Evolutionary conservation across 2,797 vertebrate genomes (phyloP), one percentile per base, ranked within the genome.

Genomic region (Cetoscarus ocellatus): DNA sequence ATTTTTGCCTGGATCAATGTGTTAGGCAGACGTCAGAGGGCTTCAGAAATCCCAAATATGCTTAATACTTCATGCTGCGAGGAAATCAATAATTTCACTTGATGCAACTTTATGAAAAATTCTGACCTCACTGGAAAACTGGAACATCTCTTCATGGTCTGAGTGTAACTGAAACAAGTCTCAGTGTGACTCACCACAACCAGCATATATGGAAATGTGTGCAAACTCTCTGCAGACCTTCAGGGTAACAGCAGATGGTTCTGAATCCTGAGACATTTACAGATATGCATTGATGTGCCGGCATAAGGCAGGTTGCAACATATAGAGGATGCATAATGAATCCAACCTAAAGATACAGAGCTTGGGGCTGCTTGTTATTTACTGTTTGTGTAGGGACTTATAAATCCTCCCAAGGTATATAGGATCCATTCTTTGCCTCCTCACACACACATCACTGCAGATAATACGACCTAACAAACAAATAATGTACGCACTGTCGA

Each of bases 221-320:
- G 51, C 0, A 0, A 52, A 53, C n/a, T 15, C 57, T 72, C 15
- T 60, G 38, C 8, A 50, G 39, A 48, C 15, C 47, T 67, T 52
- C 18, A 79, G 66, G 54, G 12, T 66, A 19, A 61, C 0, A 48
- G 59, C 34, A 36, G 58, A 73, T 14, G 51, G 34, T 68, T 77
- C 17, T 62, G 75, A 72, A 61, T 70, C 61, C 65, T 43, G 55
- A 70, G 61, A 73, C 66, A 74, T 86, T 67, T 77, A 39, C 56
- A 59, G 43, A 62, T 17, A 6, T 53, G 73, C 27, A 53, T 73
- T 85, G 63, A 79, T 77, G 59, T 70, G 64, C 58, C 66, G 10
- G 10, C 14, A 45, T 68, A 54, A 17, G 27, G 42, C 36, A 1
- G 15, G 13, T 12, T 11, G 8, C 15, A 6, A 14, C 47, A 72